Base-by-base conservation (phyloP, 2,888 invertebrate genomes). In the Amphipyra tragopoginis region DNA sequence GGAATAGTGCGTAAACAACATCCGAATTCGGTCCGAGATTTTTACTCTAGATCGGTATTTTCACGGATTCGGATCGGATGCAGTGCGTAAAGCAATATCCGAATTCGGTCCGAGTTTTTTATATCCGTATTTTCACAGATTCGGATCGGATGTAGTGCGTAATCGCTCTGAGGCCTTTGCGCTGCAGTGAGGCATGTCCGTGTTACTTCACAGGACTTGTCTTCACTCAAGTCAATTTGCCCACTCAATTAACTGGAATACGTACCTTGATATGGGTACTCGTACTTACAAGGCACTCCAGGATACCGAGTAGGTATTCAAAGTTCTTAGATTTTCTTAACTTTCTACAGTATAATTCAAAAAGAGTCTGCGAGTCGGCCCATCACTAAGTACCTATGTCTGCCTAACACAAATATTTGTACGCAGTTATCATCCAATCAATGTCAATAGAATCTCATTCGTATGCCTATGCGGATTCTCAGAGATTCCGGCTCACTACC, bases 401-500 rank as follows among this genome's bases (percentile, higher is more conserved):
- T 67, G 71, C 47, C 64, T 65, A 75, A 80, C 75, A 73, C 72
- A 80, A 83, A 84, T 73, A 85, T 73, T 66, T 71, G 51, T 77
- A 73, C 57, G 70, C 76, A 79, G 69, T 81, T 79, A 74, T 60
- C 59, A 70, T 59, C 39, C 29, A 66, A 80, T 80, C 71, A 77
- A 78, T 81, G 80, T 81, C 80, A 80, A 82, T 77, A 81, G 56
- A 65, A 61, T 57, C 75, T 81, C 73, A 79, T 82, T 83, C 68
- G 79, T 84, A 85, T 80, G 81, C 81, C 74, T 75, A 83, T 76
- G 76, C 86, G 86, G 86, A 88, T 93, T 92, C 92, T 89, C 81
- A 61, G 90, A 93, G 90, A 92, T 90, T 90, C 88, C 89, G 87
- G 86, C 82, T 89, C 83, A 79, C 81, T 92, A 90, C 88, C 73